These are phyloP conservation scores for Sebastes oblongus DNA, from an alignment of 2,797 vertebrate species.

Conservation along the genomic window DNA sequence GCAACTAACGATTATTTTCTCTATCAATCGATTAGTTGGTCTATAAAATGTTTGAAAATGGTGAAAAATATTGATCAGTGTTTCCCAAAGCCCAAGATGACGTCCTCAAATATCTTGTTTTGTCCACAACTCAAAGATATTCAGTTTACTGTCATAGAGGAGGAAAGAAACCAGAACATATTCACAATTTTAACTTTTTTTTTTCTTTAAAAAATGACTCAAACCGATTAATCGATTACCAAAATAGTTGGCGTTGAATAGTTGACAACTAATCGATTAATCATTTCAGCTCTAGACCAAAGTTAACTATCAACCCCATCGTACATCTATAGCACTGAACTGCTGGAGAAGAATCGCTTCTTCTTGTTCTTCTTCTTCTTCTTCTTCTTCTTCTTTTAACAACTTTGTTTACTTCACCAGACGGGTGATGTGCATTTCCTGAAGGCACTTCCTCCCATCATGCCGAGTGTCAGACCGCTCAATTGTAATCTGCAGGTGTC, in stretches of 20 bases:
- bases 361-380: neutral
- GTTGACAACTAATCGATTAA: no score
- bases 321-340: neutral
- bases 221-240: no score
- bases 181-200: no score
- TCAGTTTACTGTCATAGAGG: neutral
- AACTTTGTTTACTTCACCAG: neutral
- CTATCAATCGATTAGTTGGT: neutral
- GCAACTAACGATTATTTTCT: no score
- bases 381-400: neutral
- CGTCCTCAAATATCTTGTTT: no score
- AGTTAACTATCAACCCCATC: neutral
- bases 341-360: neutral
- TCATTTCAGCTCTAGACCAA: neutral
- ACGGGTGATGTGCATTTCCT: slow-evolving; percentile 29
- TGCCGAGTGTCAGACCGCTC: slow-evolving; percentile 75
- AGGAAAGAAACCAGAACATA: neutral
- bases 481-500: slow-evolving; percentile 78
- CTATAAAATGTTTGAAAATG: neutral
- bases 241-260: no score
- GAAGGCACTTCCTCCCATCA: slow-evolving; percentile 17
- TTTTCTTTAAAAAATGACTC: neutral
- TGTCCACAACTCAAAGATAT: neutral
- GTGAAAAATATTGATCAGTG: rapidly evolving
- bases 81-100: neutral